These are phyloP conservation scores for Clarias gariepinus DNA, from an alignment of 2,113 vertebrate genomes.

Conservation along the genomic window DNA sequence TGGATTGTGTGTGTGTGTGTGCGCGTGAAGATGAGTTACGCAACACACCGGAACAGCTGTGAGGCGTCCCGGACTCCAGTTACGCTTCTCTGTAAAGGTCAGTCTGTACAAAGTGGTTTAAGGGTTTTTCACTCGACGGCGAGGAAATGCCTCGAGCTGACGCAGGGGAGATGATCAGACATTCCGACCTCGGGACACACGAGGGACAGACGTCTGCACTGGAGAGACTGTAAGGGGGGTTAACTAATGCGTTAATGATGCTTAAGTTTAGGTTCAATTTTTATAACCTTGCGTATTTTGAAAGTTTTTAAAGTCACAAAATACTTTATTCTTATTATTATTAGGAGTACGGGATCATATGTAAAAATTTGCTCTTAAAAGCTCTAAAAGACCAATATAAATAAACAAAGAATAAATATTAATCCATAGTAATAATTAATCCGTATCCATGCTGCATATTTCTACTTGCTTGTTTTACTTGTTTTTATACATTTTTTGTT, in stretches of 20 bases:
- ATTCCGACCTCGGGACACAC: background rate
- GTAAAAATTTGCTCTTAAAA: too few species aligned
- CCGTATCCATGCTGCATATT: background rate
- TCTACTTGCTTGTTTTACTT: background rate
- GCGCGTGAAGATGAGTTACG: constrained; percentile 19
- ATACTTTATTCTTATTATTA: background rate
- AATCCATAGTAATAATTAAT: too few species aligned
- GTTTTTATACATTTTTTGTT: background rate
- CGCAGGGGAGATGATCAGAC: background rate
- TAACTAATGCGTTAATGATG: background rate
- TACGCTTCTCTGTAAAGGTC: constrained; percentile 44
- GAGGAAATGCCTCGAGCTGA: background rate
- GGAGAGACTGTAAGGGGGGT: too few species aligned
- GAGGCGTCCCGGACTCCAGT: constrained; percentile 32
- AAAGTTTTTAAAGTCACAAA: background rate
- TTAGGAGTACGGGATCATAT: background rate
- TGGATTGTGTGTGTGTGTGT: constrained; percentile 2
- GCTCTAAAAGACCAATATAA: background rate
- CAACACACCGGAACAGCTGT: constrained; percentile 52
- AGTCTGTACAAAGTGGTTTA: constrained; percentile 18
- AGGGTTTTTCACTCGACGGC: constrained; percentile 2
- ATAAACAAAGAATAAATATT: background rate
- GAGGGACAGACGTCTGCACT: background rate
- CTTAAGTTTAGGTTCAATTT: background rate
- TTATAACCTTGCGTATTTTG: background rate